A percentile compares a stretch with the other conserved stretches of the same genome.
Evolutionary conservation across 2,888 invertebrate genomes (phyloP).

Genomic region (Allophyes oxyacanthae): DNA sequence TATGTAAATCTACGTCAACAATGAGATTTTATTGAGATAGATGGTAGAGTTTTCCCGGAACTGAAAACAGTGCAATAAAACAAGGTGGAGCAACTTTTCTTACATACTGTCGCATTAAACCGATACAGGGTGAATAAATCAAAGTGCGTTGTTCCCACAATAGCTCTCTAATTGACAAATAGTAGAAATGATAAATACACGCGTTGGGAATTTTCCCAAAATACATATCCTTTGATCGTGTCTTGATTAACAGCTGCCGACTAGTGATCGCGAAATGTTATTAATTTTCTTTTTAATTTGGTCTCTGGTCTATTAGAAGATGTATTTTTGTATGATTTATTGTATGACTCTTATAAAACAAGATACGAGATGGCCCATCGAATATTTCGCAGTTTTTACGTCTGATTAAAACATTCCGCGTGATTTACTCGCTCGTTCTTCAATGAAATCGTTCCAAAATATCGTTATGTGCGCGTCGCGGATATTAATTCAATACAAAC

Average conservation of each 20-base stretch:
- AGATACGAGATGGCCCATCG: slow-evolving; percentile 58
- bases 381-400: slow-evolving; percentile 61
- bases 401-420: slow-evolving; percentile 52
- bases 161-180: slow-evolving; percentile 89
- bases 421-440: slow-evolving; percentile 57
- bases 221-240: slow-evolving; percentile 85
- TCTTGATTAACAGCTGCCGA: slow-evolving; percentile 84
- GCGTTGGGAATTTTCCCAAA: slow-evolving; percentile 83
- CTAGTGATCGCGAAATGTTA: slow-evolving; percentile 81
- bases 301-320: slow-evolving; percentile 71
- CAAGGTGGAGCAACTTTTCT: slow-evolving; percentile 55
- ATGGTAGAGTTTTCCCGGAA: slow-evolving; percentile 46
- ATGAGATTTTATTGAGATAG: slow-evolving; percentile 59
- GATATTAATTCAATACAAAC: slow-evolving; percentile 40
- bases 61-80: slow-evolving; percentile 54
- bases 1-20: slow-evolving; percentile 56
- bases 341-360: slow-evolving; percentile 60
- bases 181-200: slow-evolving; percentile 88
- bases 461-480: slow-evolving; percentile 19
- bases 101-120: slow-evolving; percentile 52
- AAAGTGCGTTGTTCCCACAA: slow-evolving; percentile 84
- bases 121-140: slow-evolving; percentile 81
- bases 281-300: slow-evolving; percentile 87
- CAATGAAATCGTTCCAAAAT: slow-evolving; percentile 45
- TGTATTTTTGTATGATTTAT: slow-evolving; percentile 80